Base-by-base conservation (phyloP, 2,797 vertebrate genomes). In the Acrossocheilus fasciatus region DNA sequence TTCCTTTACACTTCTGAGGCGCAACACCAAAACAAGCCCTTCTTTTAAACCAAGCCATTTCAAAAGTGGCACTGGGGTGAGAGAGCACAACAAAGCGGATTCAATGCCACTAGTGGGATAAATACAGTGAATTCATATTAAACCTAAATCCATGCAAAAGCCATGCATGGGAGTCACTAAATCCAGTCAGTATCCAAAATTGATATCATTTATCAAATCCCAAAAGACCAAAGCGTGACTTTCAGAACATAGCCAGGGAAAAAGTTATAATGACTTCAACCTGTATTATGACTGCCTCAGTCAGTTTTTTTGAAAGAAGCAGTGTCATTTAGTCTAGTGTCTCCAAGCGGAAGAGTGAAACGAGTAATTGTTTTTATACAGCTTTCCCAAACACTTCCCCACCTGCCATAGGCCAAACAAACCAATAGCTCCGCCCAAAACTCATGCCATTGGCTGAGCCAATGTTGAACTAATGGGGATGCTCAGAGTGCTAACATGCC, bases 11-110 rank as follows among this genome's bases (percentile, higher is more conserved):
- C 70, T 75, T 73, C 57, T 80, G 73, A 82, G 70, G 73, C 23
- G 30, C 45, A 62, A 84, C 66, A 75, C 74, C 83, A 83, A 85
- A 86, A 86, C 87, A 89, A 86, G 69, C 77, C 78, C 77, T 34
- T 84, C 78, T 81, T 84, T 59, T 59, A 85, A 72, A 80, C 68
- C 76, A 17, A 73, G 45, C 83, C 74, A 73, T 86, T 81, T 88
- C 84, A 83, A 80, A 83, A 83, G 64, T 80, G 66, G 81, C 74
- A 52, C 20, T 26, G 36, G 12, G 39, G 50, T 26, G 47, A 64
- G 39, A 76, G 39, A 87, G 52, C 7, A 9, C 39, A 52, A 76
- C 45, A 74, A 73, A 81, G 85, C 4, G 45, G 26, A 68, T 81
- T 68, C 26, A n/a, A 1, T 36, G 30, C 18, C 2, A 12, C 23